A percentile compares a stretch with the other conserved stretches of the same genome.
phyloP scores from a whole-genome alignment of 2,113 vertebrate species.

The Pygathrix nemaeus region DNA sequence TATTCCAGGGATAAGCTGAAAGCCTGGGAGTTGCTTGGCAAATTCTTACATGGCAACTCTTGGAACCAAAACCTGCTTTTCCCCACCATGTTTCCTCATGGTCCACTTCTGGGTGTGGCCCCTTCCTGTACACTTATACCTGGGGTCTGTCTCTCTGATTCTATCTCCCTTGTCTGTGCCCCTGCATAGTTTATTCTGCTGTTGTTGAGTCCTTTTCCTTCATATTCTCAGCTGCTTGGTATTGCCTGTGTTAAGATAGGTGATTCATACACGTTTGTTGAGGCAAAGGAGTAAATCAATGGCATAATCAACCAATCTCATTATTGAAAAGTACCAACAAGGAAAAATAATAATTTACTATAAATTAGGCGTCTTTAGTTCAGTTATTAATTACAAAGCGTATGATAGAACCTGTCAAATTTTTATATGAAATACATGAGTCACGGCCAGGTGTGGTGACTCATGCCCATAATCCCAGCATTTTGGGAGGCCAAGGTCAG shows the following conservation, averaged over 20 bases:
- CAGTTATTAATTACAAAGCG: neutral
- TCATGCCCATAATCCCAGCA: too few relatives aligned
- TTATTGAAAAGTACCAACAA: neutral
- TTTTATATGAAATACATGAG: neutral
- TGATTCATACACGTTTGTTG: neutral
- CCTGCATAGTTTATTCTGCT: neutral
- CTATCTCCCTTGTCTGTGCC: neutral
- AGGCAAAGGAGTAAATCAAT: neutral
- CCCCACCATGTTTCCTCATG: rapidly evolving
- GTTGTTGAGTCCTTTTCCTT: neutral
- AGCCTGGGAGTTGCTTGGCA: neutral
- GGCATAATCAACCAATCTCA: neutral
- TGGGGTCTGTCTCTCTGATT: neutral
- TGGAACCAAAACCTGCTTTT: neutral
- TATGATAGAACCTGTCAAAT: too few relatives aligned
- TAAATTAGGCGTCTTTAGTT: neutral
- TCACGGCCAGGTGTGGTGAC: rapidly evolving
- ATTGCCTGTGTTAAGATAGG: neutral
- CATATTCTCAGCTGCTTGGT: neutral
- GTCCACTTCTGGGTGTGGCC: too few relatives aligned
- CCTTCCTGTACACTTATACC: neutral
- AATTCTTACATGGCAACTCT: neutral
- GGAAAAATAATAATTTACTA: neutral
- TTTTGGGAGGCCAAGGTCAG: too few relatives aligned
- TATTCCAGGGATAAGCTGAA: neutral